A percentile compares a stretch with the other conserved stretches of the same genome.
These are phyloP conservation scores for Fopius arisanus DNA, from an alignment of 1,140 invertebrate species.

Conservation along the genomic window DNA sequence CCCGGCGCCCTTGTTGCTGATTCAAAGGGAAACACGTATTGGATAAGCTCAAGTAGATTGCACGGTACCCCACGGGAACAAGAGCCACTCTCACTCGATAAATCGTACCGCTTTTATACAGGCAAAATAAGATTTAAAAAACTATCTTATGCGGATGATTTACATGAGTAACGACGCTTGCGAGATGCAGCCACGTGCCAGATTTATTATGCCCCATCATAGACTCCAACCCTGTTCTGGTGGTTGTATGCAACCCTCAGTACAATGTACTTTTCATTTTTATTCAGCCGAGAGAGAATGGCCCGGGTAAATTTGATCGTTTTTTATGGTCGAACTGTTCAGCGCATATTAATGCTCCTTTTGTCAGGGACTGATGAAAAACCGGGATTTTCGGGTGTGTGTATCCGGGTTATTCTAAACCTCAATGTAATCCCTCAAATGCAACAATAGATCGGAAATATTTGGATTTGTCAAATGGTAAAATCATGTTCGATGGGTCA, in stretches of 20 bases:
- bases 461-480: background rate
- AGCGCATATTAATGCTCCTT: conserved; percentile 1
- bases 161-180: conserved; percentile 5
- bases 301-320: background rate
- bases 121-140: background rate
- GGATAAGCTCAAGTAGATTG: conserved; percentile 3
- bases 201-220: conserved; percentile 4
- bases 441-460: background rate
- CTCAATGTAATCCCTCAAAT: background rate
- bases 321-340: conserved; percentile 8
- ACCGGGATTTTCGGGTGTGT: background rate
- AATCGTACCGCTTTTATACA: background rate
- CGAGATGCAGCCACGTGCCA: background rate
- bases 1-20: background rate
- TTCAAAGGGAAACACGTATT: background rate
- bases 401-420: background rate
- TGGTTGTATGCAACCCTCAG: background rate
- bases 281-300: background rate
- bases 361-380: background rate
- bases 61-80: background rate
- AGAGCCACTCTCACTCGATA: background rate
- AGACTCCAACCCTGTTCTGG: background rate
- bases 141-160: background rate
- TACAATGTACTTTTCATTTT: conserved; percentile 7
- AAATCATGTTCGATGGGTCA: background rate